Base-by-base conservation (phyloP, 2,888 invertebrate species). In the Tachina lurida region DNA sequence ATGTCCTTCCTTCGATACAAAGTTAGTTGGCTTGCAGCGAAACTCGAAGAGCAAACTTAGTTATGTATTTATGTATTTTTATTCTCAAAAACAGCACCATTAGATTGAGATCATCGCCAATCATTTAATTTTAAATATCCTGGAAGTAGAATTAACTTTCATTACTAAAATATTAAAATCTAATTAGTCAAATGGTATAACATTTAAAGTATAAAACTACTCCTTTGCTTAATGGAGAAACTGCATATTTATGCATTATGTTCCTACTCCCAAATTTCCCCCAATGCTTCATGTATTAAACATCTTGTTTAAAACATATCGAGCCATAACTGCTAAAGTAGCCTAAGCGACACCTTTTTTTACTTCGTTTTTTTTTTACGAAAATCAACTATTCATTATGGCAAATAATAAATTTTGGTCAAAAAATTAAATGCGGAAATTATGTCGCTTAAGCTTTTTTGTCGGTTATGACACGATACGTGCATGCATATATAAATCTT, bases 401-500 rank as follows among this genome's bases (percentile, higher is more conserved):
- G 1, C 3, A 22, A 22, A 22, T 22, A 22, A 22, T 22, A 1
- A 22, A 22, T 22, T 22, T 22, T 22, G 22, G 1, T 22, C 1
- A 22, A 22, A 22, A 22, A 22, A 22, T 22, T 22, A 22, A 22
- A 1, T 62, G 17, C 43, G 17, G 17, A 22, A 22, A 22, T 22
- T 22, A 22, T 1, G 1, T 22, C 22, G 22, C 22, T 22, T 22
- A 22, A 3, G 22, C 22, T 22, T 22, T 22, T 22, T 22, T 22
- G 22, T 1, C 22, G 22, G 2, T 22, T 22, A 22, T 22, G 1
- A 22, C 47, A 22, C 9, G 2, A 47, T 43, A 47, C 56, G 45
- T 54, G 45, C 7, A 12, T 78, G 31, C 43, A 62, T 54, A 31
- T 63, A 15, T 39, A 70, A 84, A 74, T 81, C 74, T 73, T 65